Evolutionary conservation across 1,140 invertebrate genomes (phyloP).

Genomic region (Aphaenogaster floridana): DNA sequence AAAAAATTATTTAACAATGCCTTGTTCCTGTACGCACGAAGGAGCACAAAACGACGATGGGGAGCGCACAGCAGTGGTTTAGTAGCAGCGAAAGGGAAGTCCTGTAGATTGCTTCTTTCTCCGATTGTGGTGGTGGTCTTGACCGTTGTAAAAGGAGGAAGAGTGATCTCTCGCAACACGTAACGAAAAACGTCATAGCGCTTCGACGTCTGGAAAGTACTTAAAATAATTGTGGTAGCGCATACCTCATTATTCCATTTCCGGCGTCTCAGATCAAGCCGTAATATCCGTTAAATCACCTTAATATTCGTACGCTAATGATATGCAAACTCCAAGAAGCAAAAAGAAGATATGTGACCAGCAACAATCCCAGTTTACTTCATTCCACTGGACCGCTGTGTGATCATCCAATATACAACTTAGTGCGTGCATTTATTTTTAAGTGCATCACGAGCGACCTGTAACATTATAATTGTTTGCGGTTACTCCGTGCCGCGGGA

Average conservation of each 20-base stretch:
- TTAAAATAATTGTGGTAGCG: constrained; percentile 21
- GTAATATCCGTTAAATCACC: not conserved
- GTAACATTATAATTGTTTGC: constrained; percentile 3
- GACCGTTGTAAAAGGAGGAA: constrained; percentile 43
- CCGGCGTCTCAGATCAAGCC: not conserved
- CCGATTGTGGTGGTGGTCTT: not conserved
- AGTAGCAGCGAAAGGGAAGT: constrained; percentile 48
- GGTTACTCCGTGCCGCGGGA: not conserved
- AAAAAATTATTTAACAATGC: constrained; percentile 27
- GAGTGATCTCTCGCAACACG: not conserved
- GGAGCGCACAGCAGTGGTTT: not conserved
- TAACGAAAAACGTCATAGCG: constrained; percentile 25
- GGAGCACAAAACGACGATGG: not conserved
- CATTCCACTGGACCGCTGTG: not conserved
- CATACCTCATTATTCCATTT: constrained; percentile 9
- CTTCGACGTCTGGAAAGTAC: not conserved
- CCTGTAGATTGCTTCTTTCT: constrained; percentile 24
- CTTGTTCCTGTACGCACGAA: not conserved
- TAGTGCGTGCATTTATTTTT: not conserved
- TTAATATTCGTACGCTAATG: not conserved
- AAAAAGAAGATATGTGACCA: not conserved
- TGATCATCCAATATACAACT: not conserved
- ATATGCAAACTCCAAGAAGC: not conserved
- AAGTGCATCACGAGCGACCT: not conserved
- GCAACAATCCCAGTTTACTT: not conserved